A percentile compares a stretch with the other conserved stretches of the same genome.
Conservation (phyloP, 2,888 invertebrate species). For the Caenorhabditis sp. region DNA sequence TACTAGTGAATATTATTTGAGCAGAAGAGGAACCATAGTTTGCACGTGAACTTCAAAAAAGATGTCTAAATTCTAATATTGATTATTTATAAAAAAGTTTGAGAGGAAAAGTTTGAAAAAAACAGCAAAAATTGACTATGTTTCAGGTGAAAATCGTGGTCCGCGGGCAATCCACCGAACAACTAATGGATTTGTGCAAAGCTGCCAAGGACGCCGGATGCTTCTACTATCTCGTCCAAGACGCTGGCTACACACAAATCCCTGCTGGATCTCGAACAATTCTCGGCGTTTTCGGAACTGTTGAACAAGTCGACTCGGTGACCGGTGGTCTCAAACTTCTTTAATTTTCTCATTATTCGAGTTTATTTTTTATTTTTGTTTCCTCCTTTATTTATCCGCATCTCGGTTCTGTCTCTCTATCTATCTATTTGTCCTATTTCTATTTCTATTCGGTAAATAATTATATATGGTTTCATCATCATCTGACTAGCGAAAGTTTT, state of each 20-base stretch:
- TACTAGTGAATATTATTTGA: no score
- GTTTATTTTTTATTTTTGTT: no score
- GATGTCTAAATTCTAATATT: no score
- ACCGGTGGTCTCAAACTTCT: constrained; percentile 73
- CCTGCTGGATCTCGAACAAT: constrained; percentile 73
- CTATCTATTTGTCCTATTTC: no score
- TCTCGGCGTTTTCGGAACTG: constrained; percentile 73
- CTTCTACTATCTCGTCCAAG: constrained; percentile 74
- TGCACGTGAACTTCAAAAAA: no score
- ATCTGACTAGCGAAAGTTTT: no score
- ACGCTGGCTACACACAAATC: constrained; percentile 75
- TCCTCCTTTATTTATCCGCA: no score
- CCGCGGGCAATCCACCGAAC: constrained; percentile 72
- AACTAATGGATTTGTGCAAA: constrained; percentile 73
- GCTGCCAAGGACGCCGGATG: constrained; percentile 72
- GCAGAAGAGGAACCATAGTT: no score
- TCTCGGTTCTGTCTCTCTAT: no score
- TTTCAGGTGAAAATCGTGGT: constrained; percentile 64
- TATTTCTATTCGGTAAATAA: no score
- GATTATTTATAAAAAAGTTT: no score
- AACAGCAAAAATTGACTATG: neutral
- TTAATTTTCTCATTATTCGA: constrained; percentile 17
- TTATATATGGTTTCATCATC: no score
- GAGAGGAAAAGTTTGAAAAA: constrained; percentile 5
- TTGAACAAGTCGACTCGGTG: constrained; percentile 72